phyloP scores from a whole-genome alignment of 2,113 vertebrate genomes.

The Merops nubicus region DNA sequence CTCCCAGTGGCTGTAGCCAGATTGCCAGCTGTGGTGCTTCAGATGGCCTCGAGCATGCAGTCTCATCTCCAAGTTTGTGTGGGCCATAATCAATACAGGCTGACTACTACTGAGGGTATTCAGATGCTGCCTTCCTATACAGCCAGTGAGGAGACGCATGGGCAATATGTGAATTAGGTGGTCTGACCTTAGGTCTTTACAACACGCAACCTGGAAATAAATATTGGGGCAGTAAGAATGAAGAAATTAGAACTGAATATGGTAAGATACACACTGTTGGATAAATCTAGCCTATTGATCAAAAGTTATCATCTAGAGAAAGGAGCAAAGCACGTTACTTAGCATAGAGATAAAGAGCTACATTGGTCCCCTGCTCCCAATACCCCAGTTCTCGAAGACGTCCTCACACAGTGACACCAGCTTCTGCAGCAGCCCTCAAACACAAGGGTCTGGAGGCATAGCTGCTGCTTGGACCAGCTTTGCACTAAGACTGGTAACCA shows the following conservation, averaged over 20 bases:
- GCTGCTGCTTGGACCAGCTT: background rate
- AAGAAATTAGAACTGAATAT: background rate
- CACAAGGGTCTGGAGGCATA: background rate
- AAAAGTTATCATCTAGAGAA: background rate
- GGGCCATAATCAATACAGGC: background rate
- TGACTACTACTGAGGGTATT: background rate
- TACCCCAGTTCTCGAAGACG: background rate
- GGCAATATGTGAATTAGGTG: background rate
- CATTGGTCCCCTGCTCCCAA: background rate
- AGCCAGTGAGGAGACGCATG: background rate
- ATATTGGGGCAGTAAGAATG: background rate
- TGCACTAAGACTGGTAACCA: background rate
- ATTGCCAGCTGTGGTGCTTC: background rate
- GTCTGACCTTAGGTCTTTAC: background rate
- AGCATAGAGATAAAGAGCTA: background rate
- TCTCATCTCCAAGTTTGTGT: background rate
- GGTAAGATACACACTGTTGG: background rate
- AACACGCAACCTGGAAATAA: background rate
- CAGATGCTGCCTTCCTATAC: background rate
- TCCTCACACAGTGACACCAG: fast-evolving
- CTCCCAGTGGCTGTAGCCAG: background rate
- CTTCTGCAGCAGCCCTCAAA: background rate
- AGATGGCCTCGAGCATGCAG: background rate
- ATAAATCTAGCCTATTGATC: background rate
- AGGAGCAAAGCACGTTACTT: background rate